Conservation (phyloP, 2,113 vertebrate species). For the Calidris pugnax region DNA sequence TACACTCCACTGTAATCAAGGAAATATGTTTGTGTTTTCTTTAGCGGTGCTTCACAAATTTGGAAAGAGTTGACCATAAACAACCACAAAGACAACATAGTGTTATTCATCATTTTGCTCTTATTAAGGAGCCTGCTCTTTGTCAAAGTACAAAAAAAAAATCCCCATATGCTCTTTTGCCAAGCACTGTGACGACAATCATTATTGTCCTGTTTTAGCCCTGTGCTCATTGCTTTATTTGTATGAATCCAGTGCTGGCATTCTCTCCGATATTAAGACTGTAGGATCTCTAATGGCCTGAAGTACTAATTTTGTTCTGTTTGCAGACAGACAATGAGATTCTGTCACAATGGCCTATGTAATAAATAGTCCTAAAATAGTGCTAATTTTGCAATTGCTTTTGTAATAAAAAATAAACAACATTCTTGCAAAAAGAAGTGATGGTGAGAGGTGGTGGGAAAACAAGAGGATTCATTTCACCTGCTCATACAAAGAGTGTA, state of each 20-base stretch:
- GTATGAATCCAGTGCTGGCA: background rate
- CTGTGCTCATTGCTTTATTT: background rate
- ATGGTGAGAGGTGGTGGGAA: background rate
- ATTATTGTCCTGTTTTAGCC: background rate
- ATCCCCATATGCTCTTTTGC: background rate
- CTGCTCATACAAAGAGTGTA: background rate
- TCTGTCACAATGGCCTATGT: background rate
- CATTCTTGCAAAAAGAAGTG: background rate
- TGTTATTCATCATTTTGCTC: background rate
- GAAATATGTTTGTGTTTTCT: background rate
- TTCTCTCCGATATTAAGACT: background rate
- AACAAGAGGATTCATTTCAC: background rate
- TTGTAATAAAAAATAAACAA: background rate
- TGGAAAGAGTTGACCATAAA: background rate
- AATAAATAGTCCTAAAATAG: background rate
- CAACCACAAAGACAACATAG: background rate
- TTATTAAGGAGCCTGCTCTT: background rate
- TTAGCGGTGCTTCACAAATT: background rate
- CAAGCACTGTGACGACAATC: accelerated
- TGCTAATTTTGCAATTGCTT: background rate
- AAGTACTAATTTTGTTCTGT: background rate
- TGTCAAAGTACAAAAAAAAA: background rate
- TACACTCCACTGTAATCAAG: background rate
- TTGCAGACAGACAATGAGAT: background rate
- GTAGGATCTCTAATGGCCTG: background rate